phyloP scores from a whole-genome alignment of 2,888 invertebrate species.

The Petrolisthes cinctipes region DNA sequence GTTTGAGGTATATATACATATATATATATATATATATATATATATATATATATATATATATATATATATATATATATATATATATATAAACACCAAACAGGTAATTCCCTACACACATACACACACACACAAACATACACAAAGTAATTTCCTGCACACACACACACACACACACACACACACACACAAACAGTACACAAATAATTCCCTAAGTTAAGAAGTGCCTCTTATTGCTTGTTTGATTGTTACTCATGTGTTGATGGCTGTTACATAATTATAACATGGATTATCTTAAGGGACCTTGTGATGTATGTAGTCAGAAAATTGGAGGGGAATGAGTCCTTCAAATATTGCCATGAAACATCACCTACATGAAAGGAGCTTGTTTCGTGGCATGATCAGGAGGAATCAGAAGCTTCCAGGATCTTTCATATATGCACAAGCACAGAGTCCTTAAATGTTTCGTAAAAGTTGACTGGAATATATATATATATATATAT shows the following conservation, averaged over 20 bases:
- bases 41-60: too few relatives aligned
- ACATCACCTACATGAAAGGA: too few relatives aligned
- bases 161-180: not conserved
- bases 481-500: not conserved
- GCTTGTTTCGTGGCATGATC: too few relatives aligned
- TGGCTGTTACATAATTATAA: conserved; percentile 49
- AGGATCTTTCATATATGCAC: too few relatives aligned
- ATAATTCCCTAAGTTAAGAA: conserved; percentile 54
- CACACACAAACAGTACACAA: conserved; percentile 15
- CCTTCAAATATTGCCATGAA: too few relatives aligned
- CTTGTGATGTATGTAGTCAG: too few relatives aligned
- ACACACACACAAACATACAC: not conserved
- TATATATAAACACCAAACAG: too few relatives aligned
- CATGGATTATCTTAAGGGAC: not conserved
- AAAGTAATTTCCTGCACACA: not conserved
- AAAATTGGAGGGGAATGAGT: too few relatives aligned
- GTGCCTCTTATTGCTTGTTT: conserved; percentile 63
- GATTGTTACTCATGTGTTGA: conserved; percentile 59
- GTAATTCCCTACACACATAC: not conserved
- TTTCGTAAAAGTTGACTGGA: conserved; percentile 48
- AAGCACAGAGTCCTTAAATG: conserved; percentile 34
- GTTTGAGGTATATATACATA: too few relatives aligned
- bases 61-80: too few relatives aligned
- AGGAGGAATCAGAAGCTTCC: too few relatives aligned
- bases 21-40: too few relatives aligned